These are phyloP conservation scores for Drosophila macrospina DNA, from an alignment of 2,888 invertebrate species.

Conservation along the genomic window DNA sequence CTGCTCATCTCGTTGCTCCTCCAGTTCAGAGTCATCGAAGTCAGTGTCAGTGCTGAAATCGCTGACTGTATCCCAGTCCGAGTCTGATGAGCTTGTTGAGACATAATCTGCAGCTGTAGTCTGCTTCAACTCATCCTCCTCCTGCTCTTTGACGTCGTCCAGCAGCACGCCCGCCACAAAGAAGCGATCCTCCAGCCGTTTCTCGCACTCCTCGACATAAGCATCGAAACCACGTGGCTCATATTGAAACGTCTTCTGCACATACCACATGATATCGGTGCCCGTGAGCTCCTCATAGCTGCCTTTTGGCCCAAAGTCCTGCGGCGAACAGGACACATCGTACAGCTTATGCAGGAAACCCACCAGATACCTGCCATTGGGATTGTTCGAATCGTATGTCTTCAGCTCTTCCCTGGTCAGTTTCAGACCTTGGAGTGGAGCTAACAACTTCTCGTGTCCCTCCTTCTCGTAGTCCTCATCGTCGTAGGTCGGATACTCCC, in stretches of 20 bases:
- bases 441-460: slow-evolving; percentile 4
- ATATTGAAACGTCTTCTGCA: slow-evolving; percentile 1
- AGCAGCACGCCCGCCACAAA: slow-evolving; percentile 40
- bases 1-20: slow-evolving; percentile 1
- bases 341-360: slow-evolving; percentile 39
- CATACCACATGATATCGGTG: slow-evolving; percentile 39
- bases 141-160: neutral
- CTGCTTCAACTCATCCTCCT: neutral
- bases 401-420: slow-evolving; percentile 31
- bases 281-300: slow-evolving; percentile 29
- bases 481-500: slow-evolving; percentile 55
- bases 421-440: slow-evolving; percentile 28
- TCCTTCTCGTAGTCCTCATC: slow-evolving; percentile 49
- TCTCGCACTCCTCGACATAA: slow-evolving; percentile 27
- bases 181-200: slow-evolving; percentile 46
- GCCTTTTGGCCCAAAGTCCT: slow-evolving; percentile 58
- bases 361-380: slow-evolving; percentile 33
- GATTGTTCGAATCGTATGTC: slow-evolving; percentile 21
- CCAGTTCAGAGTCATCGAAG: neutral
- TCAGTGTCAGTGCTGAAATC: slow-evolving; percentile 14
- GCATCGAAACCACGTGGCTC: neutral
- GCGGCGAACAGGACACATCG: slow-evolving; percentile 50
- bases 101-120: neutral
- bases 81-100: neutral
- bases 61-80: slow-evolving; percentile 1